Evolutionary conservation across 2,113 vertebrate genomes (phyloP), one percentile per base, ranked within the genome.

Genomic region (Heterotis niloticus): DNA sequence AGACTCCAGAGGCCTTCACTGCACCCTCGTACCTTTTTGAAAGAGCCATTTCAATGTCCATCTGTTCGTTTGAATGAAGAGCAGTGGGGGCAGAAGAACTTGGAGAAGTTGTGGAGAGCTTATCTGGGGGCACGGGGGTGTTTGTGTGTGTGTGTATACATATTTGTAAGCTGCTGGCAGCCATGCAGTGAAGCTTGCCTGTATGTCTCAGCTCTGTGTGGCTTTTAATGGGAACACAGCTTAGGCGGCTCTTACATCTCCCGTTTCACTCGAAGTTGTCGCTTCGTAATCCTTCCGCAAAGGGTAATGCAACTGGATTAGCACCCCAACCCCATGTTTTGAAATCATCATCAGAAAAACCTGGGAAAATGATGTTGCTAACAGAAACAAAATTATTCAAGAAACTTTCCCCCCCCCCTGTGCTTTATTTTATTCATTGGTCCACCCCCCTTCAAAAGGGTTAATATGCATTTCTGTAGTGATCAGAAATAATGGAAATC

Each of bases 241-340:
- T 92, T 92, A 91, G 90, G 91, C 89, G 87, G 87, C 88, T 88
- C 87, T 91, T 88, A 89, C 89, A 90, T 89, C 88, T 90, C 88
- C 83, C 88, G 85, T 90, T 90, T 91, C 90, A 88, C 87, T 90
- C 89, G 88, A 89, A 88, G 85, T 88, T 89, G 91, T 89, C 89
- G 89, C 88, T 89, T 88, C 83, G 86, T 90, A 91, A 91, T 92
- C 91, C 89, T 88, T 84, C 78, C 76, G 83, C 86, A 81, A 88
- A 87, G 87, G 85, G 88, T 87, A 89, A 90, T 89, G 89, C 88
- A 28, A 81, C 87, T 84, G 89, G 90, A 91, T 92, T 91, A 92
- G 82, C 85, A 52, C 84, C 71, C 77, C 86, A 86, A 90, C 85
- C 87, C 87, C 88, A 89, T 87, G 90, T 90, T 89, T 86, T 82